Conservation (phyloP, 1,140 invertebrate species). For the Stratiolaelaps scimitus region DNA sequence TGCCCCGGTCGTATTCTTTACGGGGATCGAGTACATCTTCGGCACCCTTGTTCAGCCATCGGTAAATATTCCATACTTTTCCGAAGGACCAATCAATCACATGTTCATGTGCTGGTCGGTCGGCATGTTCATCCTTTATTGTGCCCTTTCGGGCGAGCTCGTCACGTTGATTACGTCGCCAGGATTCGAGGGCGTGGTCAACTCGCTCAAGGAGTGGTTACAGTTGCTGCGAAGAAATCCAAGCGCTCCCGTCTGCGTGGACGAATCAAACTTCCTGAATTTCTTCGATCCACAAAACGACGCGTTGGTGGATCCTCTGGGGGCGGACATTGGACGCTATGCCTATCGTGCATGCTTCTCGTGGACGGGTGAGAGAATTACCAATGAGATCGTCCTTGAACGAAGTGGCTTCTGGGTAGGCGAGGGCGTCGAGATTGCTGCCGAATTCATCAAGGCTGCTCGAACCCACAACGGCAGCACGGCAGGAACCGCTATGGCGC, state of each 20-base stretch:
- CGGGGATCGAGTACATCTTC: slow-evolving; percentile 1
- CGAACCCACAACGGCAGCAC: no score
- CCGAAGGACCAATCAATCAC: background rate
- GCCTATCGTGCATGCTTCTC: background rate
- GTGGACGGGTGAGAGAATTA: background rate
- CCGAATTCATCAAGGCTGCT: background rate
- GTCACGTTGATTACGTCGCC: background rate
- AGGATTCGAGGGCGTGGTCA: background rate
- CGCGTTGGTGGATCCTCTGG: background rate
- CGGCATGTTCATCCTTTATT: background rate
- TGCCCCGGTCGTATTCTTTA: background rate
- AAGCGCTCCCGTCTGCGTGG: background rate
- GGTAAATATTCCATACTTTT: background rate
- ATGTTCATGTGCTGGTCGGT: background rate
- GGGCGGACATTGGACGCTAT: background rate
- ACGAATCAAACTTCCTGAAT: background rate
- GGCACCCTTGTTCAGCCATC: background rate
- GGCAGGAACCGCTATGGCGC: background rate
- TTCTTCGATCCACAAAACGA: slow-evolving; percentile 1
- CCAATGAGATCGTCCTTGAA: background rate
- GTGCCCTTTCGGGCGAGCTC: background rate
- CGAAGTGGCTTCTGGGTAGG: slow-evolving; percentile 3
- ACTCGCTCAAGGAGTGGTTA: background rate
- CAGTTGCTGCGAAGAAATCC: background rate
- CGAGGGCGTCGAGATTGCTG: background rate